Conservation (phyloP, 1,140 invertebrate species). For the Latrodectus geometricus region DNA sequence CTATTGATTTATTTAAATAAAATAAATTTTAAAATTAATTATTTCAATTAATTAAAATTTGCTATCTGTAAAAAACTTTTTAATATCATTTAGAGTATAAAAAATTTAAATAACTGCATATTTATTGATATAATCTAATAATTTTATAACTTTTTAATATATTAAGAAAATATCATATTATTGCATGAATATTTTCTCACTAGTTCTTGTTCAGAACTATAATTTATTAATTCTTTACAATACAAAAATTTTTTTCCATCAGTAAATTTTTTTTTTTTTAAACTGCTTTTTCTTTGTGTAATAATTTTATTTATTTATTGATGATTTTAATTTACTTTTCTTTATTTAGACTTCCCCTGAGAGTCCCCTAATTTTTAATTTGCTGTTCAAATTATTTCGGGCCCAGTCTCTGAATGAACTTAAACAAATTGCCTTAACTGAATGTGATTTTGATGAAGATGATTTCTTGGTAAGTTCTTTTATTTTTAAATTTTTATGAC, state of each 20-base stretch:
- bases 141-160: too few relatives aligned
- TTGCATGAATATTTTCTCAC: too few relatives aligned
- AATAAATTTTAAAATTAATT: too few relatives aligned
- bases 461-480: constrained; percentile 79
- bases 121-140: too few relatives aligned
- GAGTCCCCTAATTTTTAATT: constrained; percentile 85
- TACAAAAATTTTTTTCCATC: background rate
- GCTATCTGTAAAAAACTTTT: too few relatives aligned
- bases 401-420: constrained; percentile 78
- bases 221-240: too few relatives aligned
- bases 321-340: constrained; percentile 13
- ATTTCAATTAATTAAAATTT: too few relatives aligned
- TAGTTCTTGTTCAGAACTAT: too few relatives aligned
- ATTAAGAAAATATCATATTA: too few relatives aligned
- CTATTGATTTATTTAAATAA: too few relatives aligned
- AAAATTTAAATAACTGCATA: too few relatives aligned
- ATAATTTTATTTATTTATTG: background rate
- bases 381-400: constrained; percentile 86
- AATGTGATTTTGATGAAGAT: constrained; percentile 78
- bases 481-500: background rate
- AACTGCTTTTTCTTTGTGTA: background rate
- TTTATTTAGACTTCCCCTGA: constrained; percentile 78
- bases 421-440: constrained; percentile 74
- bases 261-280: background rate
- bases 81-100: too few relatives aligned